phyloP scores from a whole-genome alignment of 2,888 invertebrate genomes.

The Drosophila histrio region DNA sequence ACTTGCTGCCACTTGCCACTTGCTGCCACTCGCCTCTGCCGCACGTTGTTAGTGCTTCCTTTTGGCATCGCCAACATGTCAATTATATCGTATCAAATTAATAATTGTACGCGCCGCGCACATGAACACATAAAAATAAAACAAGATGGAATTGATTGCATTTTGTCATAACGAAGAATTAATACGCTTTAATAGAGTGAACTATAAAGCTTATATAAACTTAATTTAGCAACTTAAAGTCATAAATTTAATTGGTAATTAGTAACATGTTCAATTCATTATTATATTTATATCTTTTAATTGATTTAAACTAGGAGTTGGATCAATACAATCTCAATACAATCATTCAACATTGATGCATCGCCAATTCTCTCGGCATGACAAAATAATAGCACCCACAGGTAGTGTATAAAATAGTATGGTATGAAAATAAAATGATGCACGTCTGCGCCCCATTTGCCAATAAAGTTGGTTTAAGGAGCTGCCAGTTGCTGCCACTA shows the following conservation, averaged over 20 bases:
- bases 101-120: conserved; percentile 76
- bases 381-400: not conserved
- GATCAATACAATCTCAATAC: too few species aligned
- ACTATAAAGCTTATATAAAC: too few species aligned
- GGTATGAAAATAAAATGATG: conserved; percentile 34
- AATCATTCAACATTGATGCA: too few species aligned
- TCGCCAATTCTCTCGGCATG: too few species aligned
- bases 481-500: conserved; percentile 57
- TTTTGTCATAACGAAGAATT: not conserved
- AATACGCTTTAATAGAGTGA: too few species aligned
- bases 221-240: too few species aligned
- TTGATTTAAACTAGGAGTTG: too few species aligned
- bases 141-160: conserved; percentile 9
- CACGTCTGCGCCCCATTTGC: conserved; percentile 62
- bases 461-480: conserved; percentile 67
- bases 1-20: conserved; percentile 4
- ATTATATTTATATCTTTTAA: too few species aligned
- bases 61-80: conserved; percentile 80
- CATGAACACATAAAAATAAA: conserved; percentile 36
- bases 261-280: too few species aligned
- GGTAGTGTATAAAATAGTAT: conserved; percentile 3
- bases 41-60: conserved; percentile 70
- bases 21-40: conserved; percentile 30
- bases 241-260: too few species aligned
- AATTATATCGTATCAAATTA: conserved; percentile 82